Evolutionary conservation across 2,888 invertebrate genomes (phyloP), one percentile per base, ranked within the genome.

Genomic region (Octonoba sinensis): DNA sequence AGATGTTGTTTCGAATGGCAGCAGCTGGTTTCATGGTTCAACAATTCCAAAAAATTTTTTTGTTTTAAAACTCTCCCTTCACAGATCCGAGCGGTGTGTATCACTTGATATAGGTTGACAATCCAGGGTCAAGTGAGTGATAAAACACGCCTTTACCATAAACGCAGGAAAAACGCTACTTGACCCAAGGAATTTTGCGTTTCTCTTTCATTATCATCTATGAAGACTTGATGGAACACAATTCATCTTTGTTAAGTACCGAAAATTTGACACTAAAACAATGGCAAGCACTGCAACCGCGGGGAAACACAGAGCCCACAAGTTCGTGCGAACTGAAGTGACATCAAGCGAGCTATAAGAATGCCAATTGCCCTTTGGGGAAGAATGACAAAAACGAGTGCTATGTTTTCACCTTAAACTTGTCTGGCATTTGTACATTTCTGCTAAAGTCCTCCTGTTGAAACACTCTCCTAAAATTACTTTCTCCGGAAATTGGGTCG

Each of bases 151-250:
- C 70, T 70, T 77, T 57, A 57, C 49, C 27, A 47, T 56, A 64
- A 44, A 44, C n/a, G 18, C 62, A 64, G n/a, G 51, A 20, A 46
- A 62, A 60, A 62, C 67, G 69, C 64, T 46, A 36, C 27, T 67
- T 79, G 79, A 79, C 72, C 79, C 27, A 67, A 18, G 57, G 79
- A 73, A 79, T 76, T 60, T 54, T 76, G 20, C 8, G 15, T 66
- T 76, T 47, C 47, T 27, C 24, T 54, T 76, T 70, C 70, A 70
- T 77, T 77, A 77, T 57, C 62, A 49, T 77, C 70, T 70, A 18
- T 13, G 27, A 46, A 66, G 57, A 65, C 65, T 22, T 56, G 64
- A 20, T 74, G 24, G 56, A 60, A 44, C 51, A 64, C 76, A 67
- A 76, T 64, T 69, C 69, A 76, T 76, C 47, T 56, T 54, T 57